A percentile compares a stretch with the other conserved stretches of the same genome.
Evolutionary conservation across 2,888 invertebrate species (phyloP).

Genomic region (Boloria euphrosyne): DNA sequence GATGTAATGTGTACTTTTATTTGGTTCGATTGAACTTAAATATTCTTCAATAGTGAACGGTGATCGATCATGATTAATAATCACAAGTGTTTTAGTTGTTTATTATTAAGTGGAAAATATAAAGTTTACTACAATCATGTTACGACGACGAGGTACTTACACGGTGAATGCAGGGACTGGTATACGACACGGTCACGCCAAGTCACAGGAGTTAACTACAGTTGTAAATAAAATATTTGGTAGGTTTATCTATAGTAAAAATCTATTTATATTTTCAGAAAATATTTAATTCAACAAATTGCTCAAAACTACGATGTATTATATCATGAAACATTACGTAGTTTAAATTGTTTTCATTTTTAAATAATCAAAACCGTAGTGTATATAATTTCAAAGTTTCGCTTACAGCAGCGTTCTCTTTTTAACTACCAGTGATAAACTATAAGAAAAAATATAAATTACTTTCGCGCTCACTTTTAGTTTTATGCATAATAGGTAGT

Average conservation of each 20-base stretch:
- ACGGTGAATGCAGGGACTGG: constrained; percentile 70
- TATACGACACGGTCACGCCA: constrained; percentile 52
- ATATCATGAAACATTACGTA: no score
- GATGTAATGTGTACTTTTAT: constrained; percentile 25
- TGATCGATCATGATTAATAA: constrained; percentile 37
- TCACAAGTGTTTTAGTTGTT: constrained; percentile 27
- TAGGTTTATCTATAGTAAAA: constrained; percentile 45
- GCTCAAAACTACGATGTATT: no score
- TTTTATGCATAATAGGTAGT: constrained; percentile 1
- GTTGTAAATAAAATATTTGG: constrained; percentile 59
- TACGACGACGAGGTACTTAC: constrained; percentile 73
- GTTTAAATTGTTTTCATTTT: no score
- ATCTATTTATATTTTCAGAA: neutral
- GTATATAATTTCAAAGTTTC: no score
- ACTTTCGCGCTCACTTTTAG: constrained; percentile 12
- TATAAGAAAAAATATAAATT: neutral
- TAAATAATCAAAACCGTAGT: no score
- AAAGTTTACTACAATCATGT: constrained; percentile 56
- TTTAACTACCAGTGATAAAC: no score
- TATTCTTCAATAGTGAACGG: constrained; percentile 11
- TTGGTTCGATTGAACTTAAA: constrained; percentile 8
- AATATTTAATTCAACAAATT: no score
- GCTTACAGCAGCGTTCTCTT: no score
- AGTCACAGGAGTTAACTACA: constrained; percentile 51
- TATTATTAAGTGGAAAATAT: constrained; percentile 40